Conservation (phyloP, 2,888 invertebrate species). For the Apeira syringaria region DNA sequence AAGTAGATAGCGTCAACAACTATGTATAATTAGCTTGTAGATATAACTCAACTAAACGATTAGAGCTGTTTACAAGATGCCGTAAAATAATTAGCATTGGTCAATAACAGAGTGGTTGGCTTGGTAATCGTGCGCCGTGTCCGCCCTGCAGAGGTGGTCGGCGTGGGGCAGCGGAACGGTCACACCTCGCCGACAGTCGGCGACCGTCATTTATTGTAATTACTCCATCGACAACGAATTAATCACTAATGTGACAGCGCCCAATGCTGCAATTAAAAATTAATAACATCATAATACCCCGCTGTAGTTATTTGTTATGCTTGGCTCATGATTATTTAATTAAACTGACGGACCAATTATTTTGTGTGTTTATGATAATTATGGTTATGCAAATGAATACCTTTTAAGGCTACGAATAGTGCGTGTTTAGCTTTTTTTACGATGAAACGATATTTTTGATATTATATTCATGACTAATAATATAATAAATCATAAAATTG, state of each 20-base stretch:
- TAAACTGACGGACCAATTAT: slow-evolving; percentile 40
- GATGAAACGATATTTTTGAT: slow-evolving; percentile 20
- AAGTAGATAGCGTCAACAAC: slow-evolving; percentile 33
- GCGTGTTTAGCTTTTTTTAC: slow-evolving; percentile 18
- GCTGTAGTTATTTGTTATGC: slow-evolving; percentile 47
- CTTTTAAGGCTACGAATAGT: slow-evolving; percentile 17
- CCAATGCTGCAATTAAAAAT: slow-evolving; percentile 52
- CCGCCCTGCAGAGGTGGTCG: neutral
- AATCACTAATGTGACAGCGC: slow-evolving; percentile 72
- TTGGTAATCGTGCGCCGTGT: slow-evolving; percentile 51
- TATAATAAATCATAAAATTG: slow-evolving; percentile 21
- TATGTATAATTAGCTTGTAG: slow-evolving; percentile 48
- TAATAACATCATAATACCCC: slow-evolving; percentile 52
- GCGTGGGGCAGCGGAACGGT: slow-evolving; percentile 41
- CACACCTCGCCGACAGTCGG: slow-evolving; percentile 55
- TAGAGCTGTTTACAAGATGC: slow-evolving; percentile 56
- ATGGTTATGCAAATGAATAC: slow-evolving; percentile 31
- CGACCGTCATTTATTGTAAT: slow-evolving; percentile 64
- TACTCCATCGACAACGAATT: slow-evolving; percentile 67
- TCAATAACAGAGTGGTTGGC: slow-evolving; percentile 61
- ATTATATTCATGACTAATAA: slow-evolving; percentile 6
- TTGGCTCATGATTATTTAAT: slow-evolving; percentile 44
- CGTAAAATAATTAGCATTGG: slow-evolving; percentile 67
- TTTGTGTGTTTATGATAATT: slow-evolving; percentile 33
- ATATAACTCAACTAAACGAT: slow-evolving; percentile 44